phyloP scores from a whole-genome alignment of 1,140 invertebrate species.

The Lepidurus arcticus region DNA sequence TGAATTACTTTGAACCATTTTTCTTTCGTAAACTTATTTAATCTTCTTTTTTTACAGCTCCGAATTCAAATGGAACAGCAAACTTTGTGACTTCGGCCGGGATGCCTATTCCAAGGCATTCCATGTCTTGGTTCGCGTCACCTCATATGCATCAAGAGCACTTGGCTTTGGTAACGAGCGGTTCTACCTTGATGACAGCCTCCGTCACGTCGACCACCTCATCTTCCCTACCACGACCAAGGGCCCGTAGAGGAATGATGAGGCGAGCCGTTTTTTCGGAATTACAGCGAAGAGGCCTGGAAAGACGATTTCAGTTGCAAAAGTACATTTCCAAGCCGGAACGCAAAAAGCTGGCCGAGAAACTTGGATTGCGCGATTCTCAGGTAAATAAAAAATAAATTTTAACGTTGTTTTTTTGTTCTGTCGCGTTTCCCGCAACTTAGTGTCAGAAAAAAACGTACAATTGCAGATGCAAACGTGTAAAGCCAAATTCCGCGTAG shows the following conservation, averaged over 20 bases:
- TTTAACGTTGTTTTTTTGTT: neutral
- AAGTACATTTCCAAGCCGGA: constrained; percentile 98
- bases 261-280: constrained; percentile 85
- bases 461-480: too few species aligned
- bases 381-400: constrained; percentile 58
- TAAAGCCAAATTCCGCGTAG: too few species aligned
- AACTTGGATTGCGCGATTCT: constrained; percentile 89
- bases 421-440: neutral
- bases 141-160: constrained; percentile 13
- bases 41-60: neutral
- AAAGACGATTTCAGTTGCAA: constrained; percentile 92
- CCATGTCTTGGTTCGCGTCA: constrained; percentile 8
- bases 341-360: constrained; percentile 89
- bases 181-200: neutral
- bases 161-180: neutral
- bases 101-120: constrained; percentile 1
- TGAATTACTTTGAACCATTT: neutral
- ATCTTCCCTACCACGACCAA: neutral
- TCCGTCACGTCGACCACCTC: constrained; percentile 7
- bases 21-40: neutral
- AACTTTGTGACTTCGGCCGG: neutral
- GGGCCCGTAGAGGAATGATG: constrained; percentile 73
- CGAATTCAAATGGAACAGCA: neutral
- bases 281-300: constrained; percentile 85
- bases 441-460: too few species aligned